Base-by-base conservation (phyloP, 1,140 invertebrate species). In the Drosophila ohnishii region DNA sequence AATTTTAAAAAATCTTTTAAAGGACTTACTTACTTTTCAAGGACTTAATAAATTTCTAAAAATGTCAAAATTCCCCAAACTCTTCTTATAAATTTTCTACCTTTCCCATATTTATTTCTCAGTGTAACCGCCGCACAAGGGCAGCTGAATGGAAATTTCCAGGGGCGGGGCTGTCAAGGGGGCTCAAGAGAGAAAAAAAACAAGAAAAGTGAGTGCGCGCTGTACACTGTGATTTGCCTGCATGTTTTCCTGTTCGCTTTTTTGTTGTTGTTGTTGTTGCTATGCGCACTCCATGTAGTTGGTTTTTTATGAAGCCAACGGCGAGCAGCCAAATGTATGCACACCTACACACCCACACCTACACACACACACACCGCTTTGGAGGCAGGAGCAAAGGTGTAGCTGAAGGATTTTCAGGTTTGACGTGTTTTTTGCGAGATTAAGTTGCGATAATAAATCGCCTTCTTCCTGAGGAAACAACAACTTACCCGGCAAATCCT, bases 141-240 rank as follows among this genome's bases (percentile, higher is more conserved):
- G 65, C 66, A 71, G 30, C 66, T 45, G 22, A 47, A 76, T 67
- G 50, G 73, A 69, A 62, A 39, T 56, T 47, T 57, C 30, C 32
- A 22, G 25, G 50, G 44, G 25, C 9, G 62, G 37, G 57, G 14
- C 10, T 40, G 30, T 53, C 10, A 6, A 25, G 39, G 32, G 32
- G 59, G 37, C 8, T 50, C 37, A 10, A 16, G 0, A 5, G 22
- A 22, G 22, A 9, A 10, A 19, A 7, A 10, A 10, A 10, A 13
- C 19, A 16, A 10, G 5, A 13, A 30, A 37, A 58, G 45, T 16
- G 57, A 61, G 35, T 25, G 28, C 16, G 40, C 39, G 61, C 55
- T 45, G 55, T 70, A 69, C 80, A 73, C 78, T 78, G 74, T 71
- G 82, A 85, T 85, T 85, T 79, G 76, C 53, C 40, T 75, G 58